Evolutionary conservation across 2,113 vertebrate genomes (phyloP), one percentile per base, ranked within the genome.

Genomic region (Oceanites oceanicus): DNA sequence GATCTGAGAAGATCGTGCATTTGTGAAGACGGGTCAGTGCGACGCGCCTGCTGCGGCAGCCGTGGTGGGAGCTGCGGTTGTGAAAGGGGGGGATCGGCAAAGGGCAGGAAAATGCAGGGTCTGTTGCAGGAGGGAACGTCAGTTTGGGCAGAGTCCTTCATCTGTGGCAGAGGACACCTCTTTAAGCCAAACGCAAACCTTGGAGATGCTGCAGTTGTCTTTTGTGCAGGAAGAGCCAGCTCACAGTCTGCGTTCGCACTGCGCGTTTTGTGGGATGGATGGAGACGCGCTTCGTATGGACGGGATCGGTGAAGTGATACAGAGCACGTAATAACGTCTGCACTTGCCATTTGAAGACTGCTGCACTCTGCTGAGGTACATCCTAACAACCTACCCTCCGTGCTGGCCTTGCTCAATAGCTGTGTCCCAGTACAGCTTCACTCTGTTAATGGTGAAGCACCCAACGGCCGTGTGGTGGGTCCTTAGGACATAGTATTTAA

Each of bases 261-360:
- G 9, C 9, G 1, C 0, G 0, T n/a, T 2, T 7, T 38, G 11
- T 10, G 30, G 58, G 25, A 4, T 40, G 83, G 21, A 5, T 21
- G 44, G 0, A 25, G 53, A 8, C 40, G 53, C 4, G 3, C 52
- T 61, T 62, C 1, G 5, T 26, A 1, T 13, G 40, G 30, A 49
- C 44, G 34, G 40, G 49, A 80, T 10, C 23, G 30, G 7, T 22
- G 47, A 9, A 26, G 4, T 30, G n/a, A 20, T 5, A 13, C 15
- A 22, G n/a, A 27, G 26, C 42, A 13, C 4, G 1, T 9, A 40
- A 23, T 58, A 29, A 15, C 1, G 2, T 27, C 34, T 42, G 14
- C 3, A 13, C 44, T 74, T 58, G 25, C 25, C 13, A 0, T 44
- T 62, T 40, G 78, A 40, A 50, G 19, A 7, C 45, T 61, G 40